phyloP scores from a whole-genome alignment of 2,888 invertebrate genomes.

The Andricus quercusramuli region DNA sequence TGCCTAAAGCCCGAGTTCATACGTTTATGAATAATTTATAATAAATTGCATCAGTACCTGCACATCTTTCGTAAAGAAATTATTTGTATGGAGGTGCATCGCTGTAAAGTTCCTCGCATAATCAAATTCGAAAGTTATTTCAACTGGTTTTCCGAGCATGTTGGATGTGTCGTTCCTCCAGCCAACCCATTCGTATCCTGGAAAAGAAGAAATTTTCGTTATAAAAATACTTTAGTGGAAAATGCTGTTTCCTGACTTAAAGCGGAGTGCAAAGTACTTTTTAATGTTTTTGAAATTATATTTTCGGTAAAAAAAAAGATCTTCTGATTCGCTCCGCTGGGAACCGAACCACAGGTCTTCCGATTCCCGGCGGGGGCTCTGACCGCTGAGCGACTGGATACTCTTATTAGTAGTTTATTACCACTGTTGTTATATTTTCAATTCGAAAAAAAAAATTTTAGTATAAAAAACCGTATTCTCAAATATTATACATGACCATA shows the following conservation, averaged over 20 bases:
- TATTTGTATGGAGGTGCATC: constrained; percentile 87
- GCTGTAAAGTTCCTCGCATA: constrained; percentile 87
- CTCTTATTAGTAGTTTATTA: no score
- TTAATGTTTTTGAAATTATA: no score
- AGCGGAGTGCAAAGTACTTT: no score
- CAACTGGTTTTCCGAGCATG: constrained; percentile 83
- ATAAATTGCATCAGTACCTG: constrained; percentile 80
- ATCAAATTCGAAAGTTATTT: constrained; percentile 90
- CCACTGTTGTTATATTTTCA: no score
- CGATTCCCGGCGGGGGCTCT: no score
- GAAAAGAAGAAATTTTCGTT: constrained; percentile 54
- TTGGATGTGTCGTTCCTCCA: constrained; percentile 87
- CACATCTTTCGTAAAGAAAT: constrained; percentile 88
- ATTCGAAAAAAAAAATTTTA: no score
- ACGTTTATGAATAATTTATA: not conserved
- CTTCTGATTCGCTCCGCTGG: no score
- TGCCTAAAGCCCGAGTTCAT: not conserved
- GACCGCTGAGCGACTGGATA: no score
- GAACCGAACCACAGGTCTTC: no score
- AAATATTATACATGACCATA: no score
- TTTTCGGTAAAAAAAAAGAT: no score
- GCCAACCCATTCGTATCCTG: constrained; percentile 91
- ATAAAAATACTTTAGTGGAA: not conserved
- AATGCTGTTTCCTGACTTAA: not conserved
- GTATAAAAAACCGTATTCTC: no score